phyloP scores from a whole-genome alignment of 1,140 invertebrate genomes.

The Mylabris phalerata region DNA sequence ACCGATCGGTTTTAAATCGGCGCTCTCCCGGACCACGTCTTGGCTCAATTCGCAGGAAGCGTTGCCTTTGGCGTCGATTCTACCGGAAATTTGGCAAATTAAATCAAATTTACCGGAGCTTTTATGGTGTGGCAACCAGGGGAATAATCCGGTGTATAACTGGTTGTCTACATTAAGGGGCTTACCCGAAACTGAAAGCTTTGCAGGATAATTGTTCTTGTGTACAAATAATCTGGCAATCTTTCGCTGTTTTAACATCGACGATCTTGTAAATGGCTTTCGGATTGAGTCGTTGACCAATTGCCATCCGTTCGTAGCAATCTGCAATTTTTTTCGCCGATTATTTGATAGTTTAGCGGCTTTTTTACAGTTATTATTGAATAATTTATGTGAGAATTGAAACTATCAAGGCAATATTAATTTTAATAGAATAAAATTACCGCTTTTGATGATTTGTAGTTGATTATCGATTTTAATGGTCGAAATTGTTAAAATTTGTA shows the following conservation, averaged over 20 bases:
- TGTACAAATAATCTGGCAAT: conserved; percentile 38
- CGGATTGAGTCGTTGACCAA: conserved; percentile 34
- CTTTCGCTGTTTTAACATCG: conserved; percentile 30
- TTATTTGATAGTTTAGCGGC: conserved; percentile 4
- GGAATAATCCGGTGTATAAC: neutral
- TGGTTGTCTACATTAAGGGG: neutral
- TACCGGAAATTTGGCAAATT: conserved; percentile 32
- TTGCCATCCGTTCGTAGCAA: conserved; percentile 39
- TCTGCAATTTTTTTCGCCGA: conserved; percentile 25
- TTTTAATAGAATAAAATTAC: conserved; percentile 12
- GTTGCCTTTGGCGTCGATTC: conserved; percentile 55
- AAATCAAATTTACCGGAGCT: neutral
- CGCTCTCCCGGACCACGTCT: conserved; percentile 40
- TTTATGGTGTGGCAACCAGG: too few species aligned
- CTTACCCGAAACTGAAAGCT: conserved; percentile 40
- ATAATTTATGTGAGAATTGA: neutral
- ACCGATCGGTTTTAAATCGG: conserved; percentile 41
- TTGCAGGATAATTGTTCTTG: conserved; percentile 34
- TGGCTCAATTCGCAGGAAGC: conserved; percentile 51
- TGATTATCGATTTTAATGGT: conserved; percentile 21
- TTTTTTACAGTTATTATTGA: conserved; percentile 8
- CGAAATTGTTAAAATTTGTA: conserved; percentile 14
- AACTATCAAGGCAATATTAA: neutral
- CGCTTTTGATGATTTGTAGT: conserved; percentile 18
- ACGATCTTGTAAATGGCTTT: conserved; percentile 33